Percentiles rank a stretch among this genome's conserved stretches.
These are phyloP conservation scores for Ylistrum balloti DNA, from an alignment of 1,140 invertebrate species.

Conservation along the genomic window DNA sequence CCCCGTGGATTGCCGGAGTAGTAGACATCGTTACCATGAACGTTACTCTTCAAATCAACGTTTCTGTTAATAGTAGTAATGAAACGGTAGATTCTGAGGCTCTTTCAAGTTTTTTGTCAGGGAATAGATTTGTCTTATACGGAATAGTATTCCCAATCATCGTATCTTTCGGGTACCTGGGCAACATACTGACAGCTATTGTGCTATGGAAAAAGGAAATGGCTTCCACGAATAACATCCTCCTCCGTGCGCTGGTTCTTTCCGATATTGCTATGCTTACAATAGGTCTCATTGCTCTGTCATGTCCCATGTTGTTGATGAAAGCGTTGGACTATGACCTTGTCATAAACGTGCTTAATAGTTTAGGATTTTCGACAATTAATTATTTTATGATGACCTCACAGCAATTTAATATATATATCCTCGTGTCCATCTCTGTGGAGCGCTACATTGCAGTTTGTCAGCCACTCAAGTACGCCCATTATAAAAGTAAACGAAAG, in stretches of 20 bases:
- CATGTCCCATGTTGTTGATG: not conserved
- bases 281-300: not conserved
- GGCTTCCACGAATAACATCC: not conserved
- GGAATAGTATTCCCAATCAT: not conserved
- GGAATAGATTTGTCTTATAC: not conserved
- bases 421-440: not conserved
- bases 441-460: not conserved
- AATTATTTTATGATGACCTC: not conserved
- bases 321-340: not conserved
- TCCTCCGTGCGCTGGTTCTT: not conserved
- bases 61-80: no score
- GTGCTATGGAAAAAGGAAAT: not conserved
- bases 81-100: no score
- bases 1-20: no score
- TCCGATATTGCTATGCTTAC: not conserved
- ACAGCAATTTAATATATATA: conserved; percentile 10
- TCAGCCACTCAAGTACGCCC: not conserved
- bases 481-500: not conserved
- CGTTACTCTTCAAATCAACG: no score
- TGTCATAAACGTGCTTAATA: not conserved
- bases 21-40: no score
- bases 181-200: not conserved
- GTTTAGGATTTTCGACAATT: not conserved
- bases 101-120: no score
- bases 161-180: not conserved